Evolutionary conservation across 1,140 invertebrate species (phyloP), one percentile per base, ranked within the genome.

Genomic region (Venturia canescens): DNA sequence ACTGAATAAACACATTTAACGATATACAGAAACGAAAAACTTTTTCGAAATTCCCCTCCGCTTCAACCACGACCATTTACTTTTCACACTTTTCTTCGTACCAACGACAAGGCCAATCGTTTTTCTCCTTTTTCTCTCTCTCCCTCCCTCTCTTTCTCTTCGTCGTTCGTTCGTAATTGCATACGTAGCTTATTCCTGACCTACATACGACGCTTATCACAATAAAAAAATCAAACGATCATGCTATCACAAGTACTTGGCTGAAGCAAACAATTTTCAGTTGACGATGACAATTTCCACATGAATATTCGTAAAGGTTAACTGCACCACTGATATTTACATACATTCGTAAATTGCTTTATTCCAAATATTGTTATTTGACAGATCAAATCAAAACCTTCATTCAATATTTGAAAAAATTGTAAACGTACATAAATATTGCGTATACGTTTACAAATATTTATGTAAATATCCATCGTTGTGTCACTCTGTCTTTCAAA

Each of bases 51-150:
- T 79, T 66, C 53, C 29, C 34, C 13, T 82, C 78, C 34, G 27
- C 57, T 74, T 75, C 50, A 75, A 75, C 27, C 78, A 82, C 70
- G 48, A 82, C 82, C n/a, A 69, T 18, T 69, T 69, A 13, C 29
- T 31, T 31, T 69, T 31, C 18, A 29, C 66, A 63, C 60, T 63
- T 63, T 63, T 66, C 6, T 60, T 48, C 72, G 67, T 80, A 75
- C 78, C 66, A 21, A 69, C 66, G 16, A 69, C 27, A 83, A 80
- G 80, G 81, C 76, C 15, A 63, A 63, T 63, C n/a, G 26, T 26
- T 16, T 63, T 23, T 63, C 23, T 63, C 23, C 13, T 27, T 38
- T 69, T 29, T 21, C 50, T 34, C 69, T 80, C 13, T 66, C 23
- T 44, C 38, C 13, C 38, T 44, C 38, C 13, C 29, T 44, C 70